Evolutionary conservation across 2,888 invertebrate species (phyloP), one percentile per base, ranked within the genome.

Genomic region (Sminthurinus aureus): DNA sequence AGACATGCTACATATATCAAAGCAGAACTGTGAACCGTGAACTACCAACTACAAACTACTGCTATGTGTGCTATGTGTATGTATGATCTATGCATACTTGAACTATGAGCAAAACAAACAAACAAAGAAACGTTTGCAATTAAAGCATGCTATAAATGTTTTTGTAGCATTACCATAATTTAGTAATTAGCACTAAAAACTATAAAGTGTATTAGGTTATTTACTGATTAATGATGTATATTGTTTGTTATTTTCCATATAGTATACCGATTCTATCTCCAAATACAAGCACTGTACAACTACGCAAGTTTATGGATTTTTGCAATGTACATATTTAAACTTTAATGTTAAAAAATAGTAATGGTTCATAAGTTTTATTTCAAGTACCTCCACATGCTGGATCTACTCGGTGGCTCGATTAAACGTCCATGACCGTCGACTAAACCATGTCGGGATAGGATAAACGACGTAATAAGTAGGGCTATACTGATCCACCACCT

Each of bases 361-460:
- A 38, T 38, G 38, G 38, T 38, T 38, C 38, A 38, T 38, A 38
- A 38, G 38, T 38, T 38, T 38, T 38, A 38, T 4, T 38, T 77
- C 69, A 84, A 87, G 88, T 87, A 90, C 90, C 96, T 93, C 96
- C 96, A 96, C 89, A 96, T 96, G 0, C 95, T 94, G 9, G 96
- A 95, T 85, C 96, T 92, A 79, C 96, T 96, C 0, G 96, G 96
- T 0, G 96, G 96, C 90, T 96, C 96, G 84, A 96, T 94, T 84
- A 95, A 92, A 89, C 95, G 92, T 64, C 95, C 95, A 90, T 95
- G 95, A 18, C 93, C 93, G 85, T 90, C 90, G 76, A 92, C 93
- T 76, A n/a, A n/a, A n/a, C 89, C 88, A 82, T 90, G 85, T 81
- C 69, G 50, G 38, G 78, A 69, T 12, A 84, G 76, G 20, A 83